Evolutionary conservation across 2,113 vertebrate species (phyloP).

Genomic region (Pollachius pollachius): DNA sequence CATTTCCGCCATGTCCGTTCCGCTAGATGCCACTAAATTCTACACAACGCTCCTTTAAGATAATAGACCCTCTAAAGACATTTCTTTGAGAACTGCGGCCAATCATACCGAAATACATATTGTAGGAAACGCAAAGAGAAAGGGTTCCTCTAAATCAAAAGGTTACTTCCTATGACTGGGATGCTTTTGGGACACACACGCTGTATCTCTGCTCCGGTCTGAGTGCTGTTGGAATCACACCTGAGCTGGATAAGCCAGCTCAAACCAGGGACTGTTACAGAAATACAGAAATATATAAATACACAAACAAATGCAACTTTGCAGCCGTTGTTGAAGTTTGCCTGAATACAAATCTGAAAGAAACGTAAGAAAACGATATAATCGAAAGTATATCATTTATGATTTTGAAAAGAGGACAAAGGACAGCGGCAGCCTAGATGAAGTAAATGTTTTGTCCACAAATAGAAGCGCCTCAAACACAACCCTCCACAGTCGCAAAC

Average conservation of each 20-base stretch:
- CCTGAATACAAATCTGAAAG: neutral
- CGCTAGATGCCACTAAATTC: too few relatives aligned
- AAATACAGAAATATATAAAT: constrained; percentile 16
- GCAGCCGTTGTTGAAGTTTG: neutral
- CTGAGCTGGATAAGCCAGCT: neutral
- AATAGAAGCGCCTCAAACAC: too few relatives aligned
- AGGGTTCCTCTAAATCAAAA: neutral
- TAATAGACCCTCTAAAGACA: neutral
- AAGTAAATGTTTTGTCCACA: too few relatives aligned
- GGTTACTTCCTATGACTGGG: too few relatives aligned
- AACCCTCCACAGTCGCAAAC: constrained; percentile 14
- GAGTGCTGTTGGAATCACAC: constrained; percentile 17
- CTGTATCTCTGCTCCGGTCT: constrained; percentile 6
- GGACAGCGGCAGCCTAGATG: constrained; percentile 13
- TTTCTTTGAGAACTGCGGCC: neutral
- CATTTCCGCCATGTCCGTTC: too few relatives aligned
- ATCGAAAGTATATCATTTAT: neutral
- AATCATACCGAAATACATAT: neutral
- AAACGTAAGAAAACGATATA: neutral
- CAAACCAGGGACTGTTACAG: constrained; percentile 18
- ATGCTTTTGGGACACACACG: neutral
- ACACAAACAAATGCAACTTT: constrained; percentile 7
- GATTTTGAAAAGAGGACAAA: constrained; percentile 38
- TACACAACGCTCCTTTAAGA: too few relatives aligned
- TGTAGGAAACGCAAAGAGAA: neutral